These are phyloP conservation scores for Nymphalis polychloros DNA, from an alignment of 2,888 invertebrate genomes.

Conservation along the genomic window DNA sequence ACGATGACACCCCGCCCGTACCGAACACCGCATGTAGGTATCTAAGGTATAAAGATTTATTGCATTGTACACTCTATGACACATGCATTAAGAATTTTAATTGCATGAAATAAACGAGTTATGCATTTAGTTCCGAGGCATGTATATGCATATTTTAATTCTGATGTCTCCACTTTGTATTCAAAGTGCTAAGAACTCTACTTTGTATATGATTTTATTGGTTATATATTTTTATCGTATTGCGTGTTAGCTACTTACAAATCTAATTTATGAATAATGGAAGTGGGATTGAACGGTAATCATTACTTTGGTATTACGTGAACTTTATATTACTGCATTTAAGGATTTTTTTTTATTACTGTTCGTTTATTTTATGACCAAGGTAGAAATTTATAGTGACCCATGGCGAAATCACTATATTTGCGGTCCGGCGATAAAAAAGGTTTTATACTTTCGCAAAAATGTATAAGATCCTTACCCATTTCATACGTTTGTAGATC, in stretches of 20 bases:
- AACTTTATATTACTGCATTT: background rate
- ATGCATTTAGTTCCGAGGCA: constrained; percentile 17
- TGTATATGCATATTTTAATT: constrained; percentile 30
- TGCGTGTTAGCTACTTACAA: constrained; percentile 25
- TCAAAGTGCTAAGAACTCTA: constrained; percentile 26
- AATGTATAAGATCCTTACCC: too few species aligned
- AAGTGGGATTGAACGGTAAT: constrained; percentile 8
- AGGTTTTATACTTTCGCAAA: too few species aligned
- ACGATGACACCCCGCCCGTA: constrained; percentile 45
- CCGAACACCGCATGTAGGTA: constrained; percentile 16
- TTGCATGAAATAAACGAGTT: constrained; percentile 16
- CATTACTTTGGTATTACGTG: background rate
- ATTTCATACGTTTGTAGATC: too few species aligned
- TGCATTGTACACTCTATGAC: constrained; percentile 24
- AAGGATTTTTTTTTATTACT: background rate
- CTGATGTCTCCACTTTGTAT: constrained; percentile 34
- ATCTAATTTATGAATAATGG: constrained; percentile 26
- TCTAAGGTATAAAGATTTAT: constrained; percentile 17
- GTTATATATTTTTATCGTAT: constrained; percentile 28
- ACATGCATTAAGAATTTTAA: constrained; percentile 1
- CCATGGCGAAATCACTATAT: too few species aligned
- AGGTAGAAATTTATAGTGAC: too few species aligned
- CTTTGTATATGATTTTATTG: constrained; percentile 32
- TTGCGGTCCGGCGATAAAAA: too few species aligned
- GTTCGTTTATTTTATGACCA: too few species aligned